phyloP scores from a whole-genome alignment of 2,113 vertebrate species.

The Poicephalus gulielmi region DNA sequence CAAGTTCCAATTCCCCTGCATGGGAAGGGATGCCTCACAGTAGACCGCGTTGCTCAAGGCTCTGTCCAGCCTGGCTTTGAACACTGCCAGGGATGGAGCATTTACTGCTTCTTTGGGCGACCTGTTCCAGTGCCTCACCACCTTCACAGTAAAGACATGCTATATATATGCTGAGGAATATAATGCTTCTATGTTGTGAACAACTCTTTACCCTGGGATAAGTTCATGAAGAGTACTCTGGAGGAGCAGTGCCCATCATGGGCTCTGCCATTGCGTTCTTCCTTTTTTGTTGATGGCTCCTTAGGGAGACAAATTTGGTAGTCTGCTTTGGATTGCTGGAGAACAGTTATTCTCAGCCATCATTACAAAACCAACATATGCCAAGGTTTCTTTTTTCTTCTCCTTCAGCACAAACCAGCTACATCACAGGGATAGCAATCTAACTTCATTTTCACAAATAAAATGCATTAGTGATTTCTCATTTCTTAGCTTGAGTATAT shows the following conservation, averaged over 20 bases:
- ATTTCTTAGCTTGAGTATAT: neutral
- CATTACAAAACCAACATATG: neutral
- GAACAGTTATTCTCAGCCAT: neutral
- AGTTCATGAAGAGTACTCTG: neutral
- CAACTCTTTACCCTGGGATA: neutral
- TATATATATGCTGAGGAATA: neutral
- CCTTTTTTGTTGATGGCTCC: neutral
- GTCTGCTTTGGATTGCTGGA: neutral
- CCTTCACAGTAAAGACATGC: neutral
- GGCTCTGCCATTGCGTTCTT: neutral
- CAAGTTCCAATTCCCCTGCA: neutral
- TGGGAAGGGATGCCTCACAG: neutral
- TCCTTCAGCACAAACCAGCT: neutral
- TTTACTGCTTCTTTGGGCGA: neutral
- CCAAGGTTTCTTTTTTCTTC: neutral
- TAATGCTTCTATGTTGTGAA: neutral
- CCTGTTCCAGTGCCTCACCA: neutral
- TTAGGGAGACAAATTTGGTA: neutral
- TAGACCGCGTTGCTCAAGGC: neutral
- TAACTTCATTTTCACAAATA: neutral
- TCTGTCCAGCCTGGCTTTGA: neutral
- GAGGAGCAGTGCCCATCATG: neutral
- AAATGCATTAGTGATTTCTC: neutral
- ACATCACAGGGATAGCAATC: neutral
- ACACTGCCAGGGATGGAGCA: neutral